These are phyloP conservation scores for Agrotis segetum DNA, from an alignment of 2,888 invertebrate species.

Conservation along the genomic window DNA sequence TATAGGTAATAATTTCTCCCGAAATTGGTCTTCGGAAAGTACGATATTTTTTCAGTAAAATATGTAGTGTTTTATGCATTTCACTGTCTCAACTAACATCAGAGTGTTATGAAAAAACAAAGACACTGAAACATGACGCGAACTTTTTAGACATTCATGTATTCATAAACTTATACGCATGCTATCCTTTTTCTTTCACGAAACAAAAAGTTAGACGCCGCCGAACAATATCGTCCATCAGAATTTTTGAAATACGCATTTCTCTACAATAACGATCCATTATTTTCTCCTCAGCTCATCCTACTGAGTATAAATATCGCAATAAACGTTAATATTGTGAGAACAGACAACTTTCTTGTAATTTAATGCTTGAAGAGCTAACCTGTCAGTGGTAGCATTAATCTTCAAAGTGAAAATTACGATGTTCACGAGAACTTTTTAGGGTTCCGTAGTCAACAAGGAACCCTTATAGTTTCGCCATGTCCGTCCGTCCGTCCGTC, in stretches of 20 bases:
- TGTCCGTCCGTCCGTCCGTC: no score
- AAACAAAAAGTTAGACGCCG: neutral
- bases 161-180: neutral
- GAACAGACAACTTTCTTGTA: neutral
- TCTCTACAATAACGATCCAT: slow-evolving; percentile 14
- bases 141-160: neutral
- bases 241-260: neutral
- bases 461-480: no score
- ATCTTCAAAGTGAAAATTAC: slow-evolving; percentile 4
- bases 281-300: slow-evolving; percentile 17
- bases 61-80: no score
- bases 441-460: no score
- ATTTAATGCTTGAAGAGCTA: neutral
- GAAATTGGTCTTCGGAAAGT: no score
- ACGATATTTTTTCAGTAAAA: no score
- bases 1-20: no score
- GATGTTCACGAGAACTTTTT: neutral
- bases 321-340: slow-evolving; percentile 29
- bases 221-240: neutral
- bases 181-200: neutral
- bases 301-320: slow-evolving; percentile 5
- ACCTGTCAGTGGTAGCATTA: slow-evolving; percentile 5
- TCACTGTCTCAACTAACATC: no score
- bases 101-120: neutral
- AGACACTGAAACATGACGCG: neutral